Evolutionary conservation across 2,888 invertebrate genomes (phyloP).

Genomic region (Antheraea assamensis): DNA sequence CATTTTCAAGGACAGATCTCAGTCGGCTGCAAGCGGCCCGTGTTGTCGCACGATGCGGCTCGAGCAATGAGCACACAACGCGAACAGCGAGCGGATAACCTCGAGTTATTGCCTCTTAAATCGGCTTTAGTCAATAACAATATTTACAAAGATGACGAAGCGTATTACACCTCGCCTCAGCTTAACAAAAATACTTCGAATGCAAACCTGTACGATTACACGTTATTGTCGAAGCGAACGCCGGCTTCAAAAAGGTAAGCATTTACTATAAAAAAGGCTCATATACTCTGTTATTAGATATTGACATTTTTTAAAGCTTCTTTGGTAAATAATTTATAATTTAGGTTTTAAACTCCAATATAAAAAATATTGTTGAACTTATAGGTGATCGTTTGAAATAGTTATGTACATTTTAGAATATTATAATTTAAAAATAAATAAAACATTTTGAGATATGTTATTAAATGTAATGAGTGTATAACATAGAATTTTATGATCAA

Average conservation of each 20-base stretch:
- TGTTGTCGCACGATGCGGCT: conserved; percentile 57
- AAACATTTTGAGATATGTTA: no score
- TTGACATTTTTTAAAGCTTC: not conserved
- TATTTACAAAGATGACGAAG: conserved; percentile 68
- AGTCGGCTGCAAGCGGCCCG: conserved; percentile 61
- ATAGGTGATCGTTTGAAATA: no score
- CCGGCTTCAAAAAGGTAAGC: conserved; percentile 77
- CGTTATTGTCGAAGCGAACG: conserved; percentile 74
- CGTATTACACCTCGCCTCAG: conserved; percentile 66
- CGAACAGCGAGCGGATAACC: conserved; percentile 65
- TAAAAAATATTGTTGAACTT: no score
- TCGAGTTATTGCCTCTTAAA: conserved; percentile 73
- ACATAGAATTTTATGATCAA: no score
- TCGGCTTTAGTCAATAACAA: conserved; percentile 70
- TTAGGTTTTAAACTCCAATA: no score
- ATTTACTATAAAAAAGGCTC: conserved; percentile 25
- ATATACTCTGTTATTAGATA: not conserved
- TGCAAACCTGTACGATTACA: conserved; percentile 69
- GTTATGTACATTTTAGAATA: no score
- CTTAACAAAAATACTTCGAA: conserved; percentile 65
- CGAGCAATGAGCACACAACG: conserved; percentile 69
- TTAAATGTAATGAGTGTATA: no score
- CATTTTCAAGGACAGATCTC: conserved; percentile 65
- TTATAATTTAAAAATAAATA: no score
- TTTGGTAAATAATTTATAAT: no score